Evolutionary conservation across 2,797 vertebrate genomes (phyloP).

Genomic region (Eulemur mongoz): DNA sequence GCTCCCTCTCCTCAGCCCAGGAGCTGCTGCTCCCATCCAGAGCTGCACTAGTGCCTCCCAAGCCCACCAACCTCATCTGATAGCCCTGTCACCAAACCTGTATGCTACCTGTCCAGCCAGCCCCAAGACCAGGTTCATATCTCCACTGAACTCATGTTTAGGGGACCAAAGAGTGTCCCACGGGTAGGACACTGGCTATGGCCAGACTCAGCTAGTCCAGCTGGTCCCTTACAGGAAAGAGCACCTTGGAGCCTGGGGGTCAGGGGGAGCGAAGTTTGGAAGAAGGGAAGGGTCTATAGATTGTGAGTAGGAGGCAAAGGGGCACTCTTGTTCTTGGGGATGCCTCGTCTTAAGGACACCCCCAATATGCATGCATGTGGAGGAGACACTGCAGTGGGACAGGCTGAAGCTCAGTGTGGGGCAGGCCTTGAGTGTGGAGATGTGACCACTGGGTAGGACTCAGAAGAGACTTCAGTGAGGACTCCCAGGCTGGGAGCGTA

Average conservation of each 20-base stretch:
- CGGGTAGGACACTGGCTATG: neutral
- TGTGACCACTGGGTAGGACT: neutral
- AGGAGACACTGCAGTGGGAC: neutral
- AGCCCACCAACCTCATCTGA: neutral
- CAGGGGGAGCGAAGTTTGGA: neutral
- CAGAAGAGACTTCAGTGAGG: neutral
- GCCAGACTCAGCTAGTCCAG: neutral
- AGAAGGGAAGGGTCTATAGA: neutral
- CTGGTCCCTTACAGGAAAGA: neutral
- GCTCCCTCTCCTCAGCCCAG: neutral
- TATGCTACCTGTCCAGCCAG: neutral
- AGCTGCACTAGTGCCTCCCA: no score
- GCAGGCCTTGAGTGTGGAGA: neutral
- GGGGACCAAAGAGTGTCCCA: neutral
- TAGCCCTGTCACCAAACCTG: neutral
- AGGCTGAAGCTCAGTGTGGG: neutral
- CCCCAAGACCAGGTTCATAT: neutral
- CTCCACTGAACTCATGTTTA: neutral
- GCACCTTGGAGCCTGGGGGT: neutral
- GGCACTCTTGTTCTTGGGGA: neutral
- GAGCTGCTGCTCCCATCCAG: neutral
- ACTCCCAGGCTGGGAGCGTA: no score
- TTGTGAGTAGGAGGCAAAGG: neutral
- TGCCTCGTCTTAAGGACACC: neutral
- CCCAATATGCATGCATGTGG: neutral